Evolutionary conservation across 2,797 vertebrate species (phyloP), one percentile per base, ranked within the genome.

Genomic region (Phrynocephalus vlangalii): DNA sequence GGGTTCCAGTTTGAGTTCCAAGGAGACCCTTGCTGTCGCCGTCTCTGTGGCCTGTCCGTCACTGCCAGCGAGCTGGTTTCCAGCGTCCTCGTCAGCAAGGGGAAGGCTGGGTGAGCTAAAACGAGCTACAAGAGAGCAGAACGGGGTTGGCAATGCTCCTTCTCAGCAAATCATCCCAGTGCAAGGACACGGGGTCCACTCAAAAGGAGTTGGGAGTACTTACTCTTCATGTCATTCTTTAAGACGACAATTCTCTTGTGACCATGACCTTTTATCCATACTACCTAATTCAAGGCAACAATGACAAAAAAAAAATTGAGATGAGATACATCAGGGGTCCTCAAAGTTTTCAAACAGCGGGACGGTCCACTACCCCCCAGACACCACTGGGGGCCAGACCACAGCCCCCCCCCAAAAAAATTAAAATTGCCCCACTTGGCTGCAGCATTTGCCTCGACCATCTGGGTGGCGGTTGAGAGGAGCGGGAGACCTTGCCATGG

Each of bases 191-290:
- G 30, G 38, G 30, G 9, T 20, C 52, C 71, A 9, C 52, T 38
- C 78, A 82, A 66, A 73, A 20, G 0, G 15, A 44, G 52, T 56
- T 1, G 33, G 5, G 9, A 68, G 33, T 18, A 93, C 95, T 97
- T 96, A 99, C 98, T 97, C 98, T 98, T 99, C 99, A 99, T 99
- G 96, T 99, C 98, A 88, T 99, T 99, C 96, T 99, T 99, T 79
- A 99, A 97, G 93, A 99, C 99, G 84, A 99, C 98, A 95, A 99
- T 99, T 96, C 98, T 98, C 96, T 99, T 99, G 95, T 99, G 98
- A 79, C 98, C 98, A 6, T 99, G 98, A 63, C 98, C 98, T 97
- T 99, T 99, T 94, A 99, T 99, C 98, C 99, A 99, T 92, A 99
- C 97, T 82, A 99, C 98, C 99, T 99, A 91, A 18, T 80, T 7